Evolutionary conservation across 1,140 invertebrate species (phyloP).

Genomic region (Trypoxylus dichotomus): DNA sequence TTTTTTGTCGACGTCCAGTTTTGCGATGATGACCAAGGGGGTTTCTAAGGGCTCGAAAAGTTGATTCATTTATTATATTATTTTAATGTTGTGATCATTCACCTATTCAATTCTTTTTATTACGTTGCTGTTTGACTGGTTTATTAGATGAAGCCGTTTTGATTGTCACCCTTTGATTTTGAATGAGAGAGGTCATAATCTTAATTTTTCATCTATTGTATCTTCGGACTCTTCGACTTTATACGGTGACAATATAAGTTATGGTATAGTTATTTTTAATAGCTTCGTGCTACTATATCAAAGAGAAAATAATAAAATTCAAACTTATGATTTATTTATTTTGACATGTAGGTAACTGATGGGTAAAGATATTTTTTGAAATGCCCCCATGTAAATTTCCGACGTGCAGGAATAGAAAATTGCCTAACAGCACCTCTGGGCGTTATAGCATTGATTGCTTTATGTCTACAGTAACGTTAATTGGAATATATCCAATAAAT

Average conservation of each 20-base stretch:
- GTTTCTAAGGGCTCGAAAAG: not conserved
- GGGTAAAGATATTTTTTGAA: not conserved
- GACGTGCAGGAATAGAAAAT: too few relatives aligned
- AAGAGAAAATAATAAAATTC: not conserved
- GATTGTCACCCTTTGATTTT: not conserved
- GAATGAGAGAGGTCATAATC: not conserved
- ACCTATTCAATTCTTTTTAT: constrained; percentile 32
- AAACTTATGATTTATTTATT: not conserved
- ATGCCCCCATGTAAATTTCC: too few relatives aligned
- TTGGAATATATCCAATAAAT: not conserved
- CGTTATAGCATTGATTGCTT: not conserved
- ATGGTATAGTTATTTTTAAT: not conserved
- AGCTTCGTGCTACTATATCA: not conserved
- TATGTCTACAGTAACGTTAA: not conserved
- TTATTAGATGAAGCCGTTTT: constrained; percentile 9
- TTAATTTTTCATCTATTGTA: not conserved
- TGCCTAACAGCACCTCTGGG: not conserved
- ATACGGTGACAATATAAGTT: too few relatives aligned
- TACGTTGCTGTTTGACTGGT: constrained; percentile 40
- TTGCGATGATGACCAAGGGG: not conserved
- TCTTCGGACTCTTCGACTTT: too few relatives aligned
- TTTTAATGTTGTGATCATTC: constrained; percentile 41
- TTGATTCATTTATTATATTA: constrained; percentile 44
- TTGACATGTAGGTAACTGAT: not conserved
- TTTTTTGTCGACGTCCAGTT: not conserved